Conservation (phyloP, 2,888 invertebrate genomes). For the Agrenia bidenticulata region DNA sequence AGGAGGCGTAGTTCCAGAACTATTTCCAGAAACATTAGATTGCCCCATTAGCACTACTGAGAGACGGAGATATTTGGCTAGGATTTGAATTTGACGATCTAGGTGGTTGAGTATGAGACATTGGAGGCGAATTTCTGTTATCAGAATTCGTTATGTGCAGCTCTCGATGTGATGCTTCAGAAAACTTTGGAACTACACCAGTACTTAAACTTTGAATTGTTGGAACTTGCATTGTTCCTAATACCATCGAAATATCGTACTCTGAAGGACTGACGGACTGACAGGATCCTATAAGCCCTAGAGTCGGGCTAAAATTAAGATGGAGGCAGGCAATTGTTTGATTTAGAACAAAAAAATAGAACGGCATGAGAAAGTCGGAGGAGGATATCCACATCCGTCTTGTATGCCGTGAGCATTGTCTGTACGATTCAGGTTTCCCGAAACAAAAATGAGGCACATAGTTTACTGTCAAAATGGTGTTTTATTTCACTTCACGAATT, state of each 20-base stretch:
- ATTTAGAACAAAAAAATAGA: too few species aligned
- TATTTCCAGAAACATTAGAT: constrained; percentile 23
- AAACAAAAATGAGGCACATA: too few species aligned
- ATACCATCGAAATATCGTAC: constrained; percentile 81
- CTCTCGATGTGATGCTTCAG: constrained; percentile 50
- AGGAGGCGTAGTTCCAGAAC: constrained; percentile 44
- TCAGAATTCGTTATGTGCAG: constrained; percentile 47
- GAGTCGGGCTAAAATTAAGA: too few species aligned
- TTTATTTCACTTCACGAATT: too few species aligned
- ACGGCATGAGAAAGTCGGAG: too few species aligned
- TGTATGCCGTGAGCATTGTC: too few species aligned
- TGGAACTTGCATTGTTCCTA: constrained; percentile 76
- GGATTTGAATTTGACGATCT: constrained; percentile 6
- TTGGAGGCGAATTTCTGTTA: constrained; percentile 34
- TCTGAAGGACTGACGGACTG: constrained; percentile 80
- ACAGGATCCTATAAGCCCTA: too few species aligned
- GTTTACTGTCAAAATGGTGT: too few species aligned
- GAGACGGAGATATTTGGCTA: constrained; percentile 21
- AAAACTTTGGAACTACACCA: constrained; percentile 69
- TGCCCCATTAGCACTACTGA: constrained; percentile 16
- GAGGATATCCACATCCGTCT: too few species aligned
- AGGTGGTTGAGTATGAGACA: neutral
- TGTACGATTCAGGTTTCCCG: too few species aligned
- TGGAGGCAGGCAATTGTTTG: too few species aligned
- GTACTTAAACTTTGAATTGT: constrained; percentile 84